Conservation (phyloP, 2,797 vertebrate species). For the Sphenopsis melanotis region DNA sequence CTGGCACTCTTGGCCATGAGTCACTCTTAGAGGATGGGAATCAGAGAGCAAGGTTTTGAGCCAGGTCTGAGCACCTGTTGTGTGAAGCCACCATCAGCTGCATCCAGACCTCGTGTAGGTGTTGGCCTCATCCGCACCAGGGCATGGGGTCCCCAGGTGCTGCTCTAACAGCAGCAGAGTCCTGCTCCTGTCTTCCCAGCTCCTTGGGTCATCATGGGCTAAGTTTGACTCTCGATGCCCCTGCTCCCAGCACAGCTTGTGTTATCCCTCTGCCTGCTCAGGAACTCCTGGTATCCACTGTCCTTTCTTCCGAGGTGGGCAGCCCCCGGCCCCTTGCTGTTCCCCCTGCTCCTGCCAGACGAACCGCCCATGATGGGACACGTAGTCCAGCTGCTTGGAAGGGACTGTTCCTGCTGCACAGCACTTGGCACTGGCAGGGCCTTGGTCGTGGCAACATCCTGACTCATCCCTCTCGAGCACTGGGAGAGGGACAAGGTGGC, state of each 20-base stretch:
- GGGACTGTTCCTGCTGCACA: neutral
- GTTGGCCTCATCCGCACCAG: neutral
- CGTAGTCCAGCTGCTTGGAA: rapidly evolving
- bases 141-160: too few relatives aligned
- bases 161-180: neutral
- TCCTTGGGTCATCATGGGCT: neutral
- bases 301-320: rapidly evolving
- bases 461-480: rapidly evolving
- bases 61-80: neutral
- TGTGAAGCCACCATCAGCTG: rapidly evolving
- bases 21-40: neutral
- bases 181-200: neutral
- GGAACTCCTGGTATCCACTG: neutral
- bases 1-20: neutral
- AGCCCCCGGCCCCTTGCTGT: neutral
- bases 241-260: neutral
- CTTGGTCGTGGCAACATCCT: neutral
- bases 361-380: rapidly evolving
- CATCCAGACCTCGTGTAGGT: rapidly evolving
- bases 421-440: neutral
- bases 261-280: neutral
- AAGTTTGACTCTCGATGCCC: rapidly evolving
- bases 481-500: neutral
- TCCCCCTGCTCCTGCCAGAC: neutral
- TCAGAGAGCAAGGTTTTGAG: neutral